Conservation (phyloP, 2,797 vertebrate species). For the Pangasius larnaudii region DNA sequence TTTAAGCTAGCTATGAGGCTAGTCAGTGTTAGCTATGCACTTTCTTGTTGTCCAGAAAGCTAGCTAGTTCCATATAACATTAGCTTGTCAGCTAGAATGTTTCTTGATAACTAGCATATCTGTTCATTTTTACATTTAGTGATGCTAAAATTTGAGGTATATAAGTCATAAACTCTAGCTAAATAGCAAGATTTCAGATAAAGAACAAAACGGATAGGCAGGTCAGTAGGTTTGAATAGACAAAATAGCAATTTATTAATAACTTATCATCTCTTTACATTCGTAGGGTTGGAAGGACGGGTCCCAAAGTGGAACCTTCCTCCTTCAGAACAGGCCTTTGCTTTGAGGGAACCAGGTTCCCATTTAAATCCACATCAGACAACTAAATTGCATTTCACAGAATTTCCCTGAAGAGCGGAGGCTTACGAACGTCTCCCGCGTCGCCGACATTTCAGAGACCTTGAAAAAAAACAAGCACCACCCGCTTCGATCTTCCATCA, state of each 20-base stretch:
- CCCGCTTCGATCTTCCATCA: conserved; percentile 60
- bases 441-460: conserved; percentile 61
- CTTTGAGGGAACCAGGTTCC: conserved; percentile 43
- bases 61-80: background rate
- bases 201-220: conserved; percentile 52
- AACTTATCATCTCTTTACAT: conserved; percentile 98
- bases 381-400: conserved; percentile 78
- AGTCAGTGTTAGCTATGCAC: background rate
- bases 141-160: background rate
- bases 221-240: conserved; percentile 77
- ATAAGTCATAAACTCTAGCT: background rate
- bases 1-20: background rate
- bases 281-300: conserved; percentile 83
- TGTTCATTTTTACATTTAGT: background rate
- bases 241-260: conserved; percentile 99
- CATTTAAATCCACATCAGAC: conserved; percentile 52
- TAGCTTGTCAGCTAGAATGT: background rate
- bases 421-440: conserved; percentile 79
- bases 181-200: background rate
- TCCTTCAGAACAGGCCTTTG: conserved; percentile 60
- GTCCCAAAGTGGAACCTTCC: conserved; percentile 56
- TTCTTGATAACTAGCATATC: background rate
- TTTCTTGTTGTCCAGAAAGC: background rate
- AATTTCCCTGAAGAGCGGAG: conserved; percentile 88
- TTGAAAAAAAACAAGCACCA: conserved; percentile 51